Base-by-base conservation (phyloP, 2,888 invertebrate genomes). In the Hoplodrina blanda region DNA sequence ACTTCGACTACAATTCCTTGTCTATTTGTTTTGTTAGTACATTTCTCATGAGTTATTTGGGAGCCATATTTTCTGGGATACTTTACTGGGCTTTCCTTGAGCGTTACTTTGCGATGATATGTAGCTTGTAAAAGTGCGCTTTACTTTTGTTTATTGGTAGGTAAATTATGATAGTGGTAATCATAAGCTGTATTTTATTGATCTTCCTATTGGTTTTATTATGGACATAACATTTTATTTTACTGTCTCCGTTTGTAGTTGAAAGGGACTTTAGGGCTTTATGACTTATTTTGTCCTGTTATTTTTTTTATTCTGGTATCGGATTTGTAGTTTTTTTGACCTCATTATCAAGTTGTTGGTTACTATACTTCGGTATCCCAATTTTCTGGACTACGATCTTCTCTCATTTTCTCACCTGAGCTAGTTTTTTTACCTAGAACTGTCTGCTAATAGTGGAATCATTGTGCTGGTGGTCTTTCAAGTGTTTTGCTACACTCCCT, bases 1-100 rank as follows among this genome's bases (percentile, higher is more conserved):
- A 82, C 73, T 61, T 49, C 33, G 60, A 63, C 61, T 80, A 70
- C 67, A 49, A 73, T 82, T 79, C 71, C 57, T 63, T 57, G 78
- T 81, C 63, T 78, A 62, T 81, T 76, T 79, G 76, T 84, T 81
- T 75, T 71, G 61, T 62, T 67, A 49, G 53, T 52, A 72, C 44
- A 55, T 57, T 62, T 52, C 55, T 53, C 49, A 50, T 62, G 62
- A 55, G 49, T 80, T 70, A 70, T 80, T 61, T 33, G 17, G 15
- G 0, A 11, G 17, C 69, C 56, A 69, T 80, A 80, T 76, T 69
- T 67, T 62, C 19, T 62, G 62, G 41, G 10, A 41, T 53, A 63
- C 55, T 69, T 80, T 63, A 25, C 25, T 25, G 25, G 50, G 52
- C 52, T 52, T 52, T 56, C 17, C 52, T 62, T 25, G 17, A 11